Conservation (phyloP, 1,140 invertebrate genomes). For the Sycophaga agraensis region DNA sequence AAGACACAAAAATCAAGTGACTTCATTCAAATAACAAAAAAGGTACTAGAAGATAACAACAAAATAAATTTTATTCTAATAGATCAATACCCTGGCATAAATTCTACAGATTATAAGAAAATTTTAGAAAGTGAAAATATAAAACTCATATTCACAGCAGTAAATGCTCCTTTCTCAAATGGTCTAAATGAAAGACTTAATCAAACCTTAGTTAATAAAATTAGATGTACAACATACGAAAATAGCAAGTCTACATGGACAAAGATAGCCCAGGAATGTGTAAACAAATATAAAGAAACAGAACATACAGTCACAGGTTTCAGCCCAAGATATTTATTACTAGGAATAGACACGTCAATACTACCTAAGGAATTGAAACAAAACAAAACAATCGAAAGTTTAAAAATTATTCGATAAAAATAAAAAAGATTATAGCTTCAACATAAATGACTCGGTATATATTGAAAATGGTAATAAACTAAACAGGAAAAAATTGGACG, state of each 20-base stretch:
- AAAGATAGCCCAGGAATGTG: slow-evolving; percentile 20
- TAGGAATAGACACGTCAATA: neutral
- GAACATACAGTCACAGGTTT: slow-evolving; percentile 21
- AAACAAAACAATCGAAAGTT: neutral
- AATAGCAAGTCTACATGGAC: slow-evolving; percentile 20
- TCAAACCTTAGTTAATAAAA: slow-evolving; percentile 30
- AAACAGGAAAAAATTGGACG: too few relatives aligned
- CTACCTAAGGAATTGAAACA: slow-evolving; percentile 21
- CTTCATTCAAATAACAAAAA: too few relatives aligned
- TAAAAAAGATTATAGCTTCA: slow-evolving; percentile 27
- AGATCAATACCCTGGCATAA: too few relatives aligned
- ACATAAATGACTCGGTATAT: slow-evolving; percentile 23
- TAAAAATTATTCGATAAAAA: slow-evolving; percentile 25
- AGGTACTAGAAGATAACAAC: too few relatives aligned
- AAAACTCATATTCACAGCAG: slow-evolving; percentile 24
- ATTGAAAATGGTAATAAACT: too few relatives aligned
- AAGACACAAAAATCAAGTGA: too few relatives aligned
- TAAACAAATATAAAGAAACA: slow-evolving; percentile 22
- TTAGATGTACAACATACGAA: slow-evolving; percentile 25
- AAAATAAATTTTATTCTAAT: too few relatives aligned
- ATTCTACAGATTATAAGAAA: slow-evolving; percentile 30
- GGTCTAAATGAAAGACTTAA: too few relatives aligned
- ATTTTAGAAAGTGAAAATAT: slow-evolving; percentile 23
- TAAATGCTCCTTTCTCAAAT: slow-evolving; percentile 18
- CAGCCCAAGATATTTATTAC: slow-evolving; percentile 19